These are phyloP conservation scores for Spinus pinus DNA, from an alignment of 2,797 vertebrate species.

Conservation along the genomic window DNA sequence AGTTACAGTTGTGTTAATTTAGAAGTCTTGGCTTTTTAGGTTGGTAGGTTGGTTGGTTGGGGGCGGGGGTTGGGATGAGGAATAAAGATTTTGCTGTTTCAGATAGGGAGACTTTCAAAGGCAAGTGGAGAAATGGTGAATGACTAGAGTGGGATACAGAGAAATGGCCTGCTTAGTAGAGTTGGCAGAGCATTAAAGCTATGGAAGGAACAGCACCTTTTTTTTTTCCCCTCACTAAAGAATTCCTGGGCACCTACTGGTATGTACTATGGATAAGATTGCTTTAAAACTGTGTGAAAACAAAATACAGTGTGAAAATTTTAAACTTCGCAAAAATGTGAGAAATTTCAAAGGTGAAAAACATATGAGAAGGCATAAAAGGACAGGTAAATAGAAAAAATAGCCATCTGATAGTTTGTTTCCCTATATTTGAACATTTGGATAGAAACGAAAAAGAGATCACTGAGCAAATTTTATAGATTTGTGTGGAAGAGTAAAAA, in stretches of 20 bases:
- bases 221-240: not conserved
- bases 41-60: not conserved
- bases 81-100: not conserved
- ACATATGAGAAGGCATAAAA: not conserved
- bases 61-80: fast-evolving
- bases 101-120: not conserved
- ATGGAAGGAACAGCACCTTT: not conserved
- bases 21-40: not conserved
- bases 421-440: not conserved
- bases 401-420: not conserved
- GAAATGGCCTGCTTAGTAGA: not conserved
- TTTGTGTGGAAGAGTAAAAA: constrained; percentile 25
- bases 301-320: not conserved
- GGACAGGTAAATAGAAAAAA: not conserved
- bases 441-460: constrained; percentile 35
- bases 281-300: not conserved
- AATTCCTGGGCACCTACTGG: not conserved
- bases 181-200: not conserved
- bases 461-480: constrained; percentile 42
- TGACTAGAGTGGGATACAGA: not conserved
- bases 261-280: not conserved
- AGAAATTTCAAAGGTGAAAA: not conserved
- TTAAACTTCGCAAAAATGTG: not conserved
- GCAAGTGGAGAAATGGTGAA: not conserved
- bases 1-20: not conserved